Evolutionary conservation across 2,113 vertebrate genomes (phyloP).

Genomic region (Aegotheles bennettii): DNA sequence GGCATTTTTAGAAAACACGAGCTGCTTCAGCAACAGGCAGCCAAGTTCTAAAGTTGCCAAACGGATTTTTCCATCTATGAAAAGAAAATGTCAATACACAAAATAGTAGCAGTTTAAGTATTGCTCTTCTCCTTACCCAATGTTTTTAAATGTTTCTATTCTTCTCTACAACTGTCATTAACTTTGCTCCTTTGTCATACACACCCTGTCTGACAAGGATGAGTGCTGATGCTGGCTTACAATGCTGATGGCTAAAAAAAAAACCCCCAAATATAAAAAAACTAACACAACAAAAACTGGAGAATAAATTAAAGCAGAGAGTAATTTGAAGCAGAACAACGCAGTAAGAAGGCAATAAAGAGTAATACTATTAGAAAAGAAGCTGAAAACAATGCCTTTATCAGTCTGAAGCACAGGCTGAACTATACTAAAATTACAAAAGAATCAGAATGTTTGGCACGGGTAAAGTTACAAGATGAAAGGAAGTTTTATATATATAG

Average conservation of each 20-base stretch:
- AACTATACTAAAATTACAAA: neutral
- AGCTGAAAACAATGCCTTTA: neutral
- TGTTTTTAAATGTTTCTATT: neutral
- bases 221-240: neutral
- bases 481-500: neutral
- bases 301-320: neutral
- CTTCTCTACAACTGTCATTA: neutral
- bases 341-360: neutral
- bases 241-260: neutral
- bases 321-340: neutral
- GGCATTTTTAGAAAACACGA: conserved; percentile 80
- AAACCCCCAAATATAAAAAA: too few species aligned
- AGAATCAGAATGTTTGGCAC: neutral
- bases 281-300: neutral
- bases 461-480: neutral
- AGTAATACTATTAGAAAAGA: neutral
- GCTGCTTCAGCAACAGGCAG: conserved; percentile 93
- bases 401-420: neutral
- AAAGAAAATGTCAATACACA: neutral
- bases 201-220: neutral
- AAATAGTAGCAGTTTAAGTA: neutral
- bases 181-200: neutral
- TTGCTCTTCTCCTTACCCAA: neutral
- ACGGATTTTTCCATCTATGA: conserved; percentile 90
- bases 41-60: conserved; percentile 92